Evolutionary conservation across 1,140 invertebrate genomes (phyloP).

Genomic region (Lasioglossum baleicum): DNA sequence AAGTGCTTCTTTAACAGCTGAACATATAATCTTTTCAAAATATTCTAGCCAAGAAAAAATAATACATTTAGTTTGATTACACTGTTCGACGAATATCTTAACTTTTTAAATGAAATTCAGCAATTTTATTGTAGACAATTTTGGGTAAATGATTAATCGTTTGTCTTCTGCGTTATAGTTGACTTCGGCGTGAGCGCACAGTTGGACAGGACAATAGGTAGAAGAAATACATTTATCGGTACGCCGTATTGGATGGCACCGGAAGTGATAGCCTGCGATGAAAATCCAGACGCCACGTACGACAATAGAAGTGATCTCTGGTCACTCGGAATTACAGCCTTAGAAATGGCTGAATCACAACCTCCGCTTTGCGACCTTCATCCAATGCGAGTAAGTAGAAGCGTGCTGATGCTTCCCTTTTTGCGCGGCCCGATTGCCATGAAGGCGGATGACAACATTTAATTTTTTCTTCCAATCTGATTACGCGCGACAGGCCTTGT

Average conservation of each 20-base stretch:
- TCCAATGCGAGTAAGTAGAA: conserved; percentile 92
- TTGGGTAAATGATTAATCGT: too few relatives aligned
- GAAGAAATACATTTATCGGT: conserved; percentile 99
- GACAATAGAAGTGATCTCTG: conserved; percentile 99
- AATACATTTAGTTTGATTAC: too few relatives aligned
- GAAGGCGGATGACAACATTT: neutral
- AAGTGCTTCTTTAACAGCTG: too few relatives aligned
- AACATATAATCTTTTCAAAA: too few relatives aligned
- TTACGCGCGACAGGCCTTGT: conserved; percentile 84
- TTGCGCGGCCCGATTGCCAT: neutral
- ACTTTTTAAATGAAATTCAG: too few relatives aligned
- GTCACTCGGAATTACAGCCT: conserved; percentile 98
- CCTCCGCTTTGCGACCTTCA: conserved; percentile 99
- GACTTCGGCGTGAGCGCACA: conserved; percentile 99
- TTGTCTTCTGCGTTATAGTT: conserved; percentile 83
- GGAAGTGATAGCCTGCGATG: conserved; percentile 99
- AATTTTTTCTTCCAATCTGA: conserved; percentile 25
- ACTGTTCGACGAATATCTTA: too few relatives aligned
- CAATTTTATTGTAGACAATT: too few relatives aligned
- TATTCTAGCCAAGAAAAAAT: too few relatives aligned
- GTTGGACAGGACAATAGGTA: conserved; percentile 98
- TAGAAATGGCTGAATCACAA: conserved; percentile 99
- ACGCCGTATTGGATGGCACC: conserved; percentile 99
- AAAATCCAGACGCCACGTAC: conserved; percentile 99
- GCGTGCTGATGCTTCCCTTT: neutral